Base-by-base conservation (phyloP, 2,888 invertebrate genomes). In the Mesoligia furuncula region DNA sequence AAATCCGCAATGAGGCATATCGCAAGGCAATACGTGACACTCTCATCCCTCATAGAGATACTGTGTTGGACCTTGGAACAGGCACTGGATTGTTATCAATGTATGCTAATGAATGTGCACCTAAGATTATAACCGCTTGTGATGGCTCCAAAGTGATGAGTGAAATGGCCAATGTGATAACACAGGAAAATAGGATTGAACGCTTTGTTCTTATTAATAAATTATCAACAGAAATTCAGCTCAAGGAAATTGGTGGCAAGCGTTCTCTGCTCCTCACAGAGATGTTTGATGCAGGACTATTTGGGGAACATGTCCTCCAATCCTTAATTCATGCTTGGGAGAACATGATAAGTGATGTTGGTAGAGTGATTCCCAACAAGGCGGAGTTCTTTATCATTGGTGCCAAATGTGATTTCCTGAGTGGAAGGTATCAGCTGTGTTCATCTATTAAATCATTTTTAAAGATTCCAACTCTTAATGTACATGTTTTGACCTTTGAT, bases 61-160 rank as follows among this genome's bases (percentile, higher is more conserved):
- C 94, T 81, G 97, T 98, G 27, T 92, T 98, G 59, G 98, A 98
- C 91, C 97, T 98, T 85, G 98, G 98, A 1, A 97, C 98, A 59
- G 98, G 98, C 1, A 98, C 98, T 81, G 98, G 98, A 0, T 92
- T 98, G 39, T 94, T 98, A 51, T 98, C 98, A 86, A 93, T 98
- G 88, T 98, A 97, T 93, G 98, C 98, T 17, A 93, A 92, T 68
- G 95, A 97, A 90, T 95, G 96, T 75, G 96, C 96, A 4, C 97
- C 97, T 2, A 91, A 93, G 75, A 91, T 93, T n/a, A 95, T 98
- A 15, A 97, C 97, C 85, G 98, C 98, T 20, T 98, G 98, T 90
- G 98, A 98, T 93, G 96, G 96, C 80, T 98, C 98, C 51, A 94
- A 97, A 80, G 94, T 97, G 0, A 98, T 98, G 97, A 94, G 95